Evolutionary conservation across 2,113 vertebrate genomes (phyloP), one percentile per base, ranked within the genome.

Genomic region (Ia io): DNA sequence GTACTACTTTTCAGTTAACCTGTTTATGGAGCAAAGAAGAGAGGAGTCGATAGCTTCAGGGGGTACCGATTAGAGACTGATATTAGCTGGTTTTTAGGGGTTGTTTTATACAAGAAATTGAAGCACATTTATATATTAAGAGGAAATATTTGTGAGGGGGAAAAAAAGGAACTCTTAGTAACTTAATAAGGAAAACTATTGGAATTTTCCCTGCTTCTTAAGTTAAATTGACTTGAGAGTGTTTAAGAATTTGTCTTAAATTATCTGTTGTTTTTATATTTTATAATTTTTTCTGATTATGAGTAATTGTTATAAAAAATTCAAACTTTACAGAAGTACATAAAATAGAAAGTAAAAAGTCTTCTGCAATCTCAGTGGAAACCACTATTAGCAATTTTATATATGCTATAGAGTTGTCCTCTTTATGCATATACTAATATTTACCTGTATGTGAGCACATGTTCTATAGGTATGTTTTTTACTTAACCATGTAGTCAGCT

Each of bases 171-270:
- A 59, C 42, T 61, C 10, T 61, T 61, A 80, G 23, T 74, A 86
- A 86, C n/a, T 73, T 59, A 53, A 67, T 83, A 82, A 93, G 9
- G 47, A 90, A 86, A 83, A n/a, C 88, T 89, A 6, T 51, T 91
- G 65, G 32, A 89, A 77, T 69, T 89, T 70, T 74, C 44, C 30
- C 44, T 82, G n/a, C 16, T 82, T 93, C 89, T 71, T 51, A 74
- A 79, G 44, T 74, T 35, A 95, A 90, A 84, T 65, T 74, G 32
- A 74, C 56, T 37, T 90, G 53, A 30, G 28, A 93, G 6, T 78
- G 3, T 90, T 83, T 87, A 80, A 91, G 61, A 96, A 84, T 95
- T 93, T 87, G 16, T 44, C 42, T 42, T 94, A 70, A 79, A 37
- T 88, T 56, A 67, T 35, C 28, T 74, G 40, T 65, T 71, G 10